phyloP scores from a whole-genome alignment of 2,113 vertebrate species.

The Cercopithecus mona region DNA sequence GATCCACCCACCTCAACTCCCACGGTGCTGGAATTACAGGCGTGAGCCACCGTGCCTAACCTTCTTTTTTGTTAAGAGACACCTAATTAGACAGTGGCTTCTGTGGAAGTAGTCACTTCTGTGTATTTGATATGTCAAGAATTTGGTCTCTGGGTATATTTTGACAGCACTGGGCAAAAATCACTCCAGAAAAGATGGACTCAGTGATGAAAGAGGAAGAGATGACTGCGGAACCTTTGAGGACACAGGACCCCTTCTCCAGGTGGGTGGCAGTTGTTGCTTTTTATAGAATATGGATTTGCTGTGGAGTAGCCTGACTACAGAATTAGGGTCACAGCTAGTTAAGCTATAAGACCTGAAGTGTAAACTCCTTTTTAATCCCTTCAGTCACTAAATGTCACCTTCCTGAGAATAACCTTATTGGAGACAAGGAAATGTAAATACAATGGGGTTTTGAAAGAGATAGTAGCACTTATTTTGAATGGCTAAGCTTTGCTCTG shows the following conservation, averaged over 20 bases:
- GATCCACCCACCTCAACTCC: too few relatives aligned
- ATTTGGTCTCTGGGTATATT: slow-evolving; percentile 29
- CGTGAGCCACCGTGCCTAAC: too few relatives aligned
- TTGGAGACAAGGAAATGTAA: not conserved
- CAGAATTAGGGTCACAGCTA: slow-evolving; percentile 42
- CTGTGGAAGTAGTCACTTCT: not conserved
- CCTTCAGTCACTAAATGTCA: not conserved
- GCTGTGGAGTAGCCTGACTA: not conserved
- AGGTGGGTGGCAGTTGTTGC: slow-evolving; percentile 84
- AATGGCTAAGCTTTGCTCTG: not conserved
- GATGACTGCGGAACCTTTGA: slow-evolving; percentile 53
- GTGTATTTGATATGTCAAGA: not conserved
- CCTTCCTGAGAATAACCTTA: not conserved
- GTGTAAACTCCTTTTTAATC: not conserved
- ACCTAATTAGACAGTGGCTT: not conserved
- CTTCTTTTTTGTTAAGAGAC: not conserved
- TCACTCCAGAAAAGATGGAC: not conserved
- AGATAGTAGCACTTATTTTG: too few relatives aligned
- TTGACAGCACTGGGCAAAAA: not conserved
- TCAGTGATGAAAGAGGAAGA: not conserved
- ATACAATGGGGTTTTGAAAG: not conserved
- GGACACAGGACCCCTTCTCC: slow-evolving; percentile 84
- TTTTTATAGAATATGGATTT: not conserved
- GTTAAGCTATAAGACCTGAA: not conserved
- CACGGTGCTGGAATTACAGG: too few relatives aligned